phyloP scores from a whole-genome alignment of 2,797 vertebrate species.

The Salmo trutta region DNA sequence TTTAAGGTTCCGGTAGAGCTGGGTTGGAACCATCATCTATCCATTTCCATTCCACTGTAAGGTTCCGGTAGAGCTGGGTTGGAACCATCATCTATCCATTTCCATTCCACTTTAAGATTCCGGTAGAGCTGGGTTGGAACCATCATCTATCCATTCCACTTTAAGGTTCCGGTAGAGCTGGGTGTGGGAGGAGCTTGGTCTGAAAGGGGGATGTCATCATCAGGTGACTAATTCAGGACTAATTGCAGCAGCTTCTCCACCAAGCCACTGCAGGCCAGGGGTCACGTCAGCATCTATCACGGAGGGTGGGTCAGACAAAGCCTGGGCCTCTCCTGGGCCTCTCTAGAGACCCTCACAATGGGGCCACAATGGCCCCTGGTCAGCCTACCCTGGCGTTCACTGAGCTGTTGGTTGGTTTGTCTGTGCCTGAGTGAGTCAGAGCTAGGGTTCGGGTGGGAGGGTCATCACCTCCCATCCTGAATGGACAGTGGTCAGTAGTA shows the following conservation, averaged over 20 bases:
- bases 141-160: no score
- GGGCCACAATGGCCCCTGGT: slow-evolving; percentile 41
- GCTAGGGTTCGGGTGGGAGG: neutral
- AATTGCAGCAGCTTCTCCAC: slow-evolving; percentile 80
- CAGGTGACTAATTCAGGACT: slow-evolving; percentile 78
- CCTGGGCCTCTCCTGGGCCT: neutral
- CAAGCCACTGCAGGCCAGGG: slow-evolving; percentile 57
- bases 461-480: slow-evolving; percentile 53
- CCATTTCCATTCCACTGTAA: no score
- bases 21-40: no score
- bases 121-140: no score
- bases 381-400: slow-evolving; percentile 38
- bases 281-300: slow-evolving; percentile 74
- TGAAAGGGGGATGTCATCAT: slow-evolving; percentile 38
- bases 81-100: no score
- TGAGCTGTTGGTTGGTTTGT: slow-evolving; percentile 9
- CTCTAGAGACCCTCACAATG: slow-evolving; percentile 50
- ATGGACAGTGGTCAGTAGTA: slow-evolving; percentile 58
- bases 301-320: slow-evolving; percentile 45
- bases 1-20: no score
- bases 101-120: no score
- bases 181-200: no score
- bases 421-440: no score
- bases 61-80: no score
- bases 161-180: no score